Conservation (phyloP, 2,797 vertebrate species). For the Pelochelys cantorii region DNA sequence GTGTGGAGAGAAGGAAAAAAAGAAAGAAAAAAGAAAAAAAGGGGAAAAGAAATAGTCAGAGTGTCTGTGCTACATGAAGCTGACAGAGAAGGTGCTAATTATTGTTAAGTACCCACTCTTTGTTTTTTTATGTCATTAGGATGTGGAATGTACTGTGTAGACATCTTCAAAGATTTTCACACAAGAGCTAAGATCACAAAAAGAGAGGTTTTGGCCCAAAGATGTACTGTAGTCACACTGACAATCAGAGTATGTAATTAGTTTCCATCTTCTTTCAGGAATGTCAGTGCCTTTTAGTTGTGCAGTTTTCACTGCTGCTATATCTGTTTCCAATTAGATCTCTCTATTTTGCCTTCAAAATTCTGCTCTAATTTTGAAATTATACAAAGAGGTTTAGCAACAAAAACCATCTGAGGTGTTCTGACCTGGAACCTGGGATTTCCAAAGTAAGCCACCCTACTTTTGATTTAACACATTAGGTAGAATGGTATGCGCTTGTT, state of each 20-base stretch:
- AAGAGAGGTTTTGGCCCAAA: slow-evolving; percentile 23
- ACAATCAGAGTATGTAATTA: slow-evolving; percentile 44
- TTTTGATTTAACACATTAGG: neutral
- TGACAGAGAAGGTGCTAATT: too few relatives aligned
- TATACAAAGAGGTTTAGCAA: neutral
- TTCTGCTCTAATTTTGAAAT: neutral
- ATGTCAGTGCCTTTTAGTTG: slow-evolving; percentile 18
- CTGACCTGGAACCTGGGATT: neutral
- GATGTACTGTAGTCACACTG: neutral
- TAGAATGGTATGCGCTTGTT: neutral
- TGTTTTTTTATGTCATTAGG: too few relatives aligned
- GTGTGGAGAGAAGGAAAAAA: too few relatives aligned
- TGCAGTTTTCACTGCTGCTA: neutral
- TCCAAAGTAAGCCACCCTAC: neutral
- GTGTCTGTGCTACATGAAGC: too few relatives aligned
- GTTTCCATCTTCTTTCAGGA: slow-evolving; percentile 49
- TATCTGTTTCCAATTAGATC: slow-evolving; percentile 4
- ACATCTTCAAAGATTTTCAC: neutral
- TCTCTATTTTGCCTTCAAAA: fast-evolving
- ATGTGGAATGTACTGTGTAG: neutral
- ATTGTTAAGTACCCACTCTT: too few relatives aligned
- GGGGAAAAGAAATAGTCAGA: too few relatives aligned
- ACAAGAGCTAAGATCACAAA: slow-evolving; percentile 31
- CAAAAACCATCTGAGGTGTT: neutral
- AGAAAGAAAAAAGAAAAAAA: too few relatives aligned